Conservation (phyloP, 64 coral and sea anemone genomes). For the Exaiptasia diaphana region DNA sequence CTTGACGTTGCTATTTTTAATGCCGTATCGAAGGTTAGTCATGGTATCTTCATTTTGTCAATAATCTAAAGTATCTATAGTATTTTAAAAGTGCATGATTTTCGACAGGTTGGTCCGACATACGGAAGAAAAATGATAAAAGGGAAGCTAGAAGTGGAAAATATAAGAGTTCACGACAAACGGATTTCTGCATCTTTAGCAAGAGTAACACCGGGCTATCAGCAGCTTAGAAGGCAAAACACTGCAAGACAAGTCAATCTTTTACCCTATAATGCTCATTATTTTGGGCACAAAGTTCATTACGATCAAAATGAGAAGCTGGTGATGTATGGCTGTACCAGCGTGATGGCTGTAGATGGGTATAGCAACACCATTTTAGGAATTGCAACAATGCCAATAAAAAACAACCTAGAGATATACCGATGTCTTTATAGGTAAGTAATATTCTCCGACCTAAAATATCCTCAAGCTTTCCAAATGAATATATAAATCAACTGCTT, state of each 20-base stretch:
- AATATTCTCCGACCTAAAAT: not conserved
- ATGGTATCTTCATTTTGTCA: no score
- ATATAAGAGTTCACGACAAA: conserved; percentile 4
- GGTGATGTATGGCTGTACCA: conserved; percentile 46
- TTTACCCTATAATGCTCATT: conserved; percentile 20
- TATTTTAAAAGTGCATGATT: no score
- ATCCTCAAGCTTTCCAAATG: not conserved
- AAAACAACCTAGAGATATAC: conserved; percentile 31
- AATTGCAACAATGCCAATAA: conserved; percentile 20
- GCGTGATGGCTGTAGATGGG: conserved; percentile 16
- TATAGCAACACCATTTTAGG: conserved; percentile 6
- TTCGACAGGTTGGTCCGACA: conserved; percentile 14
- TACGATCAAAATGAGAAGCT: conserved; percentile 37
- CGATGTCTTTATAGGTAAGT: conserved; percentile 15
- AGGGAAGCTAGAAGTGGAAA: not conserved
- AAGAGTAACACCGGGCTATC: conserved; percentile 13
- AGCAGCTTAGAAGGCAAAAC: not conserved
- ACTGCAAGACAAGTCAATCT: conserved; percentile 20
- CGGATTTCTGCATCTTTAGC: not conserved
- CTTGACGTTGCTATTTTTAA: not conserved
- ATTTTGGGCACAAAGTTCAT: conserved; percentile 23
- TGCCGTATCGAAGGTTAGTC: not conserved
- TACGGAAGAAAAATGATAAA: not conserved
- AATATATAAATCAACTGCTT: not conserved
- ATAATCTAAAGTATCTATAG: no score